Evolutionary conservation across 2,113 vertebrate species (phyloP), one percentile per base, ranked within the genome.

Genomic region (Furnarius figulus): DNA sequence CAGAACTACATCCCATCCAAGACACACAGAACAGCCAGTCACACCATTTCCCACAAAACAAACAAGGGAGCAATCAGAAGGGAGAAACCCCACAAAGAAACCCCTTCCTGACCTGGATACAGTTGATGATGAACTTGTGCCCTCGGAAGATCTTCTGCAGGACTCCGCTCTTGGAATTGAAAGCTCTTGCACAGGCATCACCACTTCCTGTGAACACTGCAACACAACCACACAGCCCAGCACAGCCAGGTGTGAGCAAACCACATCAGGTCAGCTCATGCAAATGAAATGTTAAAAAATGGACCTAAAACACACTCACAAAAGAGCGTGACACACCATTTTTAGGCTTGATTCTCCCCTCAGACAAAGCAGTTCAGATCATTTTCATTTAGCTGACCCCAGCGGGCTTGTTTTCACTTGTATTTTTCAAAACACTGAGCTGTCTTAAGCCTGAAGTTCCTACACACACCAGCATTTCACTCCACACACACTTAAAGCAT

Each of bases 141-240:
- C 98, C 98, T 52, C 98, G 98, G 92, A 98, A 98, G 74, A 98
- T 98, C 96, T 97, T 97, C 95, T 97, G 98, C 83, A 98, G 95
- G 55, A 94, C 97, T 12, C 98, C 98, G 0, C 98, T 98, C 77
- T 87, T 98, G 75, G 98, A 97, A 55, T 98, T 98, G 86, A 98
- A 98, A 75, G 98, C 98, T 76, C 98, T 96, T 22, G 98, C 98
- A 16, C 98, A 98, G 76, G 98, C 97, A 52, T 98, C 98, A 1
- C 98, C 98, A 3, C 98, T 98, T 94, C 98, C 98, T 8, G 98
- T 98, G 95, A 98, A 98, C 95, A 98, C 98, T 98, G 97, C 20
- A 95, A 96, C 3, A 7, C 67, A 95, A 63, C 21, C 76, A 91
- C 91, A 88, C 31, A 55, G n/a, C 56, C 44, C 3, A 27, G 75